These are phyloP conservation scores for Noctua janthe DNA, from an alignment of 2,888 invertebrate species.

Conservation along the genomic window DNA sequence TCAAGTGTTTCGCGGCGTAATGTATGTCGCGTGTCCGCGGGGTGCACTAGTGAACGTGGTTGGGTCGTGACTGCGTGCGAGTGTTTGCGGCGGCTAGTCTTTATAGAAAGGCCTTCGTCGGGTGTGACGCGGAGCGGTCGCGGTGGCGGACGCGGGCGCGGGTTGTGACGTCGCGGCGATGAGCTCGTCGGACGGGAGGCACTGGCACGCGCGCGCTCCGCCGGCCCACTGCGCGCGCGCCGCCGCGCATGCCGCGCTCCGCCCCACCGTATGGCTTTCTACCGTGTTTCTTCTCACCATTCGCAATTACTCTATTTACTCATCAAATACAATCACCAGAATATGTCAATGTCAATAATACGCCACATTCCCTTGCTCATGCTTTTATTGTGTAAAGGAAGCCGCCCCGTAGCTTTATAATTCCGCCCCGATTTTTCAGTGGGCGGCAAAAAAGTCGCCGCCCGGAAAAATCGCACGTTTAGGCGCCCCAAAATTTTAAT, in stretches of 20 bases:
- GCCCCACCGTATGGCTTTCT: slow-evolving; percentile 78
- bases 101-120: slow-evolving; percentile 80
- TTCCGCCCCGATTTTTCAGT: slow-evolving; percentile 19
- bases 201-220: slow-evolving; percentile 77
- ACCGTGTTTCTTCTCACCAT: slow-evolving; percentile 78
- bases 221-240: slow-evolving; percentile 78
- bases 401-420: neutral
- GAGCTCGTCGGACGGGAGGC: slow-evolving; percentile 68
- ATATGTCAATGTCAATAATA: slow-evolving; percentile 60
- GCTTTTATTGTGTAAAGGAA: slow-evolving; percentile 34
- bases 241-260: slow-evolving; percentile 63
- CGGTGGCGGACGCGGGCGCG: slow-evolving; percentile 71
- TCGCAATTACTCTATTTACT: slow-evolving; percentile 79
- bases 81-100: slow-evolving; percentile 81
- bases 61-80: slow-evolving; percentile 87
- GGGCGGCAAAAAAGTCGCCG: slow-evolving; percentile 7
- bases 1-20: slow-evolving; percentile 67
- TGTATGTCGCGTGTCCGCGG: slow-evolving; percentile 79
- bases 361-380: slow-evolving; percentile 45
- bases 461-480: slow-evolving; percentile 47
- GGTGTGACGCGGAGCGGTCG: slow-evolving; percentile 70
- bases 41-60: slow-evolving; percentile 84
- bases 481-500: slow-evolving; percentile 50
- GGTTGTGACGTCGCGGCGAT: slow-evolving; percentile 59
- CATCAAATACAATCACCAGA: slow-evolving; percentile 58